Evolutionary conservation across 2,113 vertebrate species (phyloP).

Genomic region (Cynocephalus volans): DNA sequence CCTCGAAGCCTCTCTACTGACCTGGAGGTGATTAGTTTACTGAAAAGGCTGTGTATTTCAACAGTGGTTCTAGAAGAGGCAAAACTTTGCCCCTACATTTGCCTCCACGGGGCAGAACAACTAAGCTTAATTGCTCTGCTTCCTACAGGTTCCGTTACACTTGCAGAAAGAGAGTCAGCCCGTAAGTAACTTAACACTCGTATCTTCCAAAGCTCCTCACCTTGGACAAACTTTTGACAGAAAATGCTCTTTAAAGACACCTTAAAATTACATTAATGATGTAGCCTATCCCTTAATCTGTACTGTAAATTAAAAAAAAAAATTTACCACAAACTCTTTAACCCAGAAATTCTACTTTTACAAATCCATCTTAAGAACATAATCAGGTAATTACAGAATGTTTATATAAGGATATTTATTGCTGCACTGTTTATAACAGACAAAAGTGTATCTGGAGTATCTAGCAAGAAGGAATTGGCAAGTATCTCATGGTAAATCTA

Average conservation of each 20-base stretch:
- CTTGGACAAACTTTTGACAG: background rate
- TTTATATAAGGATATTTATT: background rate
- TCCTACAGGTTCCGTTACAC: background rate
- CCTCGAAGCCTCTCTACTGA: conserved; percentile 18
- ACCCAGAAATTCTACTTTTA: background rate
- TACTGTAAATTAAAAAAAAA: background rate
- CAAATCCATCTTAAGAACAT: conserved; percentile 16
- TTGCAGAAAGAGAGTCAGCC: background rate
- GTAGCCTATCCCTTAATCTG: background rate
- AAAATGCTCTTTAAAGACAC: background rate
- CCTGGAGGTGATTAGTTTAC: conserved; percentile 59
- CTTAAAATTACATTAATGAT: background rate
- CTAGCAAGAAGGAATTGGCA: background rate
- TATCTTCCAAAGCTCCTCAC: background rate
- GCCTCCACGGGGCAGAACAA: background rate
- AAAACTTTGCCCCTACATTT: fast-evolving
- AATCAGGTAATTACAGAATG: background rate
- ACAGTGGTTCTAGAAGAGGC: conserved; percentile 56
- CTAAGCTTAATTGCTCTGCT: fast-evolving
- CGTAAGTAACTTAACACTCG: background rate
- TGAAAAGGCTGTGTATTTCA: background rate
- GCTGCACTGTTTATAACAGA: background rate
- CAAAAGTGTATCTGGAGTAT: too few relatives aligned
- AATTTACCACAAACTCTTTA: background rate
- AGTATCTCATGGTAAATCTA: background rate